These are phyloP conservation scores for Biston betularia DNA, from an alignment of 2,888 invertebrate species.

Conservation along the genomic window DNA sequence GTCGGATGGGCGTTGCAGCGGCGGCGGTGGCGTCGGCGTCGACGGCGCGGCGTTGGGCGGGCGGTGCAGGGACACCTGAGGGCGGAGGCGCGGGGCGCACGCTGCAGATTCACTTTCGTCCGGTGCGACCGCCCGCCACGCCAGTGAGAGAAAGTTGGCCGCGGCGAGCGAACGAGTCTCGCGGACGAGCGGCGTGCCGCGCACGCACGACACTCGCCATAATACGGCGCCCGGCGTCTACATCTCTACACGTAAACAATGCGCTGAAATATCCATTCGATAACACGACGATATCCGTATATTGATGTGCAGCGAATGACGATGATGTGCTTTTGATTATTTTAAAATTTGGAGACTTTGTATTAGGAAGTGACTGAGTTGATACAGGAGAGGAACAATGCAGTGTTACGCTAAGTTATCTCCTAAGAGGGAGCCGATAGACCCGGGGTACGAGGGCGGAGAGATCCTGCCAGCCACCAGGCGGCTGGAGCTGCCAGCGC, in stretches of 20 bases:
- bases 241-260: conserved; percentile 62
- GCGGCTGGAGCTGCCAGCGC: conserved; percentile 79
- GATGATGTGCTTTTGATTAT: conserved; percentile 36
- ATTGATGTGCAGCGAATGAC: conserved; percentile 47
- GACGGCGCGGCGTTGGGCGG: conserved; percentile 69
- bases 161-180: conserved; percentile 84
- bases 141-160: conserved; percentile 86
- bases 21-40: conserved; percentile 54
- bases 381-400: conserved; percentile 64
- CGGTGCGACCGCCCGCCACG: conserved; percentile 78
- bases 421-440: conserved; percentile 76
- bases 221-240: conserved; percentile 56
- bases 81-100: conserved; percentile 66
- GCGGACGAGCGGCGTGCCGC: conserved; percentile 78
- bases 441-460: conserved; percentile 69
- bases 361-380: conserved; percentile 53
- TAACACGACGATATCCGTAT: conserved; percentile 62
- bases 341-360: conserved; percentile 42
- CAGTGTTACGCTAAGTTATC: conserved; percentile 81
- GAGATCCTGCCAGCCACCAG: conserved; percentile 67
- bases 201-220: conserved; percentile 74
- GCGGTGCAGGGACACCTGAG: conserved; percentile 71
- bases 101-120: conserved; percentile 86
- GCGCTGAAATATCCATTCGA: conserved; percentile 61
- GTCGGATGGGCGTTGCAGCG: conserved; percentile 75